Percentiles rank a stretch among this genome's conserved stretches.
These are phyloP conservation scores for Myotis yumanensis DNA, from an alignment of 2,113 vertebrate species.

Conservation along the genomic window DNA sequence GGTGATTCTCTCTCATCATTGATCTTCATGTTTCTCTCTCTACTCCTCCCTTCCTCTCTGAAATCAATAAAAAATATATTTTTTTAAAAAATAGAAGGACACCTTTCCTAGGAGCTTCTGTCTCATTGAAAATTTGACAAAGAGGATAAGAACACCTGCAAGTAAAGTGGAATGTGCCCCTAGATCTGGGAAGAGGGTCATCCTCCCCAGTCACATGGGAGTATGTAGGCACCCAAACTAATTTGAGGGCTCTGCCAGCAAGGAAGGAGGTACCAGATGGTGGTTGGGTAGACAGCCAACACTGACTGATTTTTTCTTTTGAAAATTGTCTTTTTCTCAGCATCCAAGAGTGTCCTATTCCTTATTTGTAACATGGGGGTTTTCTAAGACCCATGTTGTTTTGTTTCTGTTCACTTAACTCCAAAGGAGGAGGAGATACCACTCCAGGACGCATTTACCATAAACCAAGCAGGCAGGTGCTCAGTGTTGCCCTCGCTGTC, in stretches of 20 bases:
- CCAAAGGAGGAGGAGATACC: background rate
- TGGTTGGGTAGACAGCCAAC: background rate
- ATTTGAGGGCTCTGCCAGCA: background rate
- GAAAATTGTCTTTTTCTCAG: constrained; percentile 3
- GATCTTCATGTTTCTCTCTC: too few relatives aligned
- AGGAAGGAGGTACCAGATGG: background rate
- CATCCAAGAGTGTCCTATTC: background rate
- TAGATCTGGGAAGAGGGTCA: background rate
- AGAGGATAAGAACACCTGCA: background rate
- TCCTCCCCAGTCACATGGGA: background rate
- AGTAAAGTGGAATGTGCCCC: background rate
- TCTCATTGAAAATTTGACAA: background rate
- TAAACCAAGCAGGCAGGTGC: background rate
- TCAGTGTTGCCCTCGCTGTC: background rate
- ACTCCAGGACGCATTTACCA: background rate
- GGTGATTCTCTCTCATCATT: too few relatives aligned
- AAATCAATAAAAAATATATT: too few relatives aligned
- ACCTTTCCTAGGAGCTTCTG: background rate
- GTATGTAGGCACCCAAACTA: background rate
- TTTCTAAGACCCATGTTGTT: background rate
- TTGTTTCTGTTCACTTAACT: constrained; percentile 19
- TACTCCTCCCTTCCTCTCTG: too few relatives aligned
- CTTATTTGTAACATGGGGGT: background rate
- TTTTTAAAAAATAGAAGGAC: background rate
- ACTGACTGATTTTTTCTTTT: background rate